These are phyloP conservation scores for Oriolus oriolus DNA, from an alignment of 2,113 vertebrate genomes.

Conservation along the genomic window DNA sequence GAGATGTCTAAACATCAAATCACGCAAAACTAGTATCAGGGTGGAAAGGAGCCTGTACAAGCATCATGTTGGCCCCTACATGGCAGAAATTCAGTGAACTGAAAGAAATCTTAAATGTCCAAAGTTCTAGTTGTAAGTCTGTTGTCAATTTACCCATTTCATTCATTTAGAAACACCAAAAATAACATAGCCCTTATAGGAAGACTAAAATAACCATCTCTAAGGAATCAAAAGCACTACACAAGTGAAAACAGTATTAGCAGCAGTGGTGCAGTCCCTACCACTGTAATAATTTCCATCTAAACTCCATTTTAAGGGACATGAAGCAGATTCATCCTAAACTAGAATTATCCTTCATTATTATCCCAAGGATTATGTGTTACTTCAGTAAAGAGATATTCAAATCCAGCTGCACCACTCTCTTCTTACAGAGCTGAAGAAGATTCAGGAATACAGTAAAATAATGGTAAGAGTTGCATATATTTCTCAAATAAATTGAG, in stretches of 20 bases:
- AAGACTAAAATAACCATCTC: not conserved
- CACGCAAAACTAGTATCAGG: not conserved
- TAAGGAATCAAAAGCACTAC: not conserved
- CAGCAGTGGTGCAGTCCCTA: not conserved
- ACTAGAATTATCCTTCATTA: not conserved
- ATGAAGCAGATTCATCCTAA: not conserved
- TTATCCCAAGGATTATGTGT: not conserved
- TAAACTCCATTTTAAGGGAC: not conserved
- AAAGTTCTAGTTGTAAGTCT: not conserved
- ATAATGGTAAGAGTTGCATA: not conserved
- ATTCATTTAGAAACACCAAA: not conserved
- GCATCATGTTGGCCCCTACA: not conserved
- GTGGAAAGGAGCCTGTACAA: fast-evolving
- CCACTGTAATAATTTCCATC: not conserved
- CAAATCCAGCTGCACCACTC: not conserved
- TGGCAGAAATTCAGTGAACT: not conserved
- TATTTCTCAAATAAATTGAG: not conserved
- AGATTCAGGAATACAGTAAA: not conserved
- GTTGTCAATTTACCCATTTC: not conserved
- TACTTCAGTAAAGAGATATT: not conserved
- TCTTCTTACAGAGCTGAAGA: not conserved
- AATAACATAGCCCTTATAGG: not conserved
- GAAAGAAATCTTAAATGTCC: not conserved
- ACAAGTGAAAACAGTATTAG: not conserved
- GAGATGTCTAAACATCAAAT: not conserved